Conservation (phyloP, 1,140 invertebrate species). For the Heliconius himera region DNA sequence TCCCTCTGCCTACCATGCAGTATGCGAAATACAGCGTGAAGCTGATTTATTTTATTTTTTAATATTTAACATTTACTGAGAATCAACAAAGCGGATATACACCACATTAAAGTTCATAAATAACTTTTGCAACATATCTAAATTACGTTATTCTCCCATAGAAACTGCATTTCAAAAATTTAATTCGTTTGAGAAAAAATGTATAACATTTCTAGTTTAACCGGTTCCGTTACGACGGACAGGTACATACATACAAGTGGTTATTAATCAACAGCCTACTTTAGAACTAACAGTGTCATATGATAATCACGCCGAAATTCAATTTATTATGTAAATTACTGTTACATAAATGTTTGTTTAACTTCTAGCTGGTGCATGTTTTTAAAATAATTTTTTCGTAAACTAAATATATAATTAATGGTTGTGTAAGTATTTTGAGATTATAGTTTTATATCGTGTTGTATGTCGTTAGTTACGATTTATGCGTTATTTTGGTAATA, state of each 20-base stretch:
- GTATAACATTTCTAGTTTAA: neutral
- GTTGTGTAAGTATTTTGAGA: neutral
- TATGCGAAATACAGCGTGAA: no score
- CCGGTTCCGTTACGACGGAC: neutral
- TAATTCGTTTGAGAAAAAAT: neutral
- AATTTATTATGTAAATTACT: neutral
- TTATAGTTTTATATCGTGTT: neutral
- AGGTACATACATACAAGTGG: neutral
- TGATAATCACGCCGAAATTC: neutral
- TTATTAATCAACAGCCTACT: neutral
- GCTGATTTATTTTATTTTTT: no score
- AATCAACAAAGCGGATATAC: neutral
- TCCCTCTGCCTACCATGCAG: no score
- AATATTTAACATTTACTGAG: neutral
- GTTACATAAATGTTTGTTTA: neutral
- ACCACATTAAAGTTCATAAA: neutral
- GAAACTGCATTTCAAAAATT: neutral
- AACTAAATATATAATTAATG: neutral
- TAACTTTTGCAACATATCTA: neutral
- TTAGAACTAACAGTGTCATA: neutral
- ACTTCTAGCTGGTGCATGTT: neutral
- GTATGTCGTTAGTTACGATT: neutral
- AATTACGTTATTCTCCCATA: neutral
- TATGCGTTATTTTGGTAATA: neutral
- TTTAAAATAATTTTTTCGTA: neutral